These are phyloP conservation scores for Dinomys branickii DNA, from an alignment of 2,113 vertebrate genomes.

Conservation along the genomic window DNA sequence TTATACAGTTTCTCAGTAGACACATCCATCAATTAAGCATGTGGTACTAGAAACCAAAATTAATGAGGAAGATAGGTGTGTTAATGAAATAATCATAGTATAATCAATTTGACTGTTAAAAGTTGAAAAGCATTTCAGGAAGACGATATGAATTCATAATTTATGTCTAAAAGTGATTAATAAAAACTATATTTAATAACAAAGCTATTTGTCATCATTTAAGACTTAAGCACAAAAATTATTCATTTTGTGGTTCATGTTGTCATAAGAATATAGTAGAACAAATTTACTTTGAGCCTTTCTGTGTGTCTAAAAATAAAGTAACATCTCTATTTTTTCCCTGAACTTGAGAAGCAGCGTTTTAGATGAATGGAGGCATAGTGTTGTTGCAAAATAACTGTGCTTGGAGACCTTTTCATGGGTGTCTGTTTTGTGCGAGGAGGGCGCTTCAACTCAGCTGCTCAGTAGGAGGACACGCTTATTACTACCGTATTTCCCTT, in stretches of 20 bases:
- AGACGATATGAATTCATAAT: conserved; percentile 92
- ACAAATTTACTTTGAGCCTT: conserved; percentile 75
- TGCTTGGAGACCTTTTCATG: not conserved
- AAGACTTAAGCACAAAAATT: conserved; percentile 88
- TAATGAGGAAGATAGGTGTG: conserved; percentile 94
- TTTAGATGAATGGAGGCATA: not conserved
- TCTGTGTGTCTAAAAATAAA: conserved; percentile 76
- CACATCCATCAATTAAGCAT: conserved; percentile 92
- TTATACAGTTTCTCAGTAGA: conserved; percentile 88
- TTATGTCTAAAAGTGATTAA: conserved; percentile 92
- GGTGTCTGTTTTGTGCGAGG: not conserved
- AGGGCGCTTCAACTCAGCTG: not conserved
- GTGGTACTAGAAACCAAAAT: conserved; percentile 90
- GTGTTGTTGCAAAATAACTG: not conserved
- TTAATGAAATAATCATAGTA: conserved; percentile 94
- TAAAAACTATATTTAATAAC: conserved; percentile 93
- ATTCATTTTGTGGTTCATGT: conserved; percentile 85
- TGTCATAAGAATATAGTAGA: conserved; percentile 87
- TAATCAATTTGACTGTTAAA: conserved; percentile 94
- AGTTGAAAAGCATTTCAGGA: conserved; percentile 92
- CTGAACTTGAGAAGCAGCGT: not conserved
- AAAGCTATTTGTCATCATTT: conserved; percentile 93
- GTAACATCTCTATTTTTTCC: not conserved
- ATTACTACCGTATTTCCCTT: conserved; percentile 61
- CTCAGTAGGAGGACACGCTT: conserved; percentile 33